phyloP scores from a whole-genome alignment of 2,797 vertebrate species.

The Sebastes glaucus region DNA sequence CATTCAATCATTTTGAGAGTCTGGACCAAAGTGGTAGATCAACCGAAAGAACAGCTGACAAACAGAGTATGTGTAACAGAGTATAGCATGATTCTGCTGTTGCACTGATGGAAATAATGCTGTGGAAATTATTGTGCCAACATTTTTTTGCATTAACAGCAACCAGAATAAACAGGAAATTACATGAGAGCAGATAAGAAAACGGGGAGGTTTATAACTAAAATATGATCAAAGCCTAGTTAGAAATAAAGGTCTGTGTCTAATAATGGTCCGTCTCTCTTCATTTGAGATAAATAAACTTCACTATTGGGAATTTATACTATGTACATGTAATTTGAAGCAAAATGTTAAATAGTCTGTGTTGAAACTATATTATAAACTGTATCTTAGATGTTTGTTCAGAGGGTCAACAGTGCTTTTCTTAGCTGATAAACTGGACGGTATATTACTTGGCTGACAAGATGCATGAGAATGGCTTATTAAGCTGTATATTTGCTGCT shows the following conservation, averaged over 20 bases:
- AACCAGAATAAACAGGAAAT: background rate
- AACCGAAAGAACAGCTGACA: background rate
- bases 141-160: background rate
- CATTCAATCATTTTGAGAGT: background rate
- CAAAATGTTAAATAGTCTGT: background rate
- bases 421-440: conserved; percentile 1
- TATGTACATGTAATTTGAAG: background rate
- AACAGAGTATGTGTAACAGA: too few relatives aligned
- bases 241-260: background rate
- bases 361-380: background rate
- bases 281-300: background rate
- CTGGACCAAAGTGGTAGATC: background rate
- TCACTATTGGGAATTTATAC: background rate
- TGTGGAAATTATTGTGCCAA: background rate
- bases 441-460: conserved; percentile 4
- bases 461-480: conserved; percentile 33
- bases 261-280: background rate
- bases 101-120: background rate
- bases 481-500: conserved; percentile 47
- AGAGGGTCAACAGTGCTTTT: background rate
- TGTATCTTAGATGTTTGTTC: background rate
- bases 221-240: background rate
- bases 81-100: background rate
- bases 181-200: background rate
- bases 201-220: background rate